Percentiles rank a stretch among this genome's conserved stretches.
Conservation (phyloP, 2,888 invertebrate species). For the Girardia tigrina region DNA sequence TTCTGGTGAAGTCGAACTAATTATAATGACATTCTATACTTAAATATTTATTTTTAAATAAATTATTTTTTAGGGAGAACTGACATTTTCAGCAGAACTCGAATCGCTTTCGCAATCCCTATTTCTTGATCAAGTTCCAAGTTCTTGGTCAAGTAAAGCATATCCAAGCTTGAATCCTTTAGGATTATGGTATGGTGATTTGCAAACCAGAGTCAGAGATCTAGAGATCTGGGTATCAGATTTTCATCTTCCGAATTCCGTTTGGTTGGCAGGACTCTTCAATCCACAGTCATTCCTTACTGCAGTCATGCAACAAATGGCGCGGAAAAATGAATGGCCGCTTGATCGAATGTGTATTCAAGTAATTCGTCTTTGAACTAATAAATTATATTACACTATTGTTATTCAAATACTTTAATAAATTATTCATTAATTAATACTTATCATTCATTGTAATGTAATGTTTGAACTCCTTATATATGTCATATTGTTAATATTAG, state of each 20-base stretch:
- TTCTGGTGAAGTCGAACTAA: no score
- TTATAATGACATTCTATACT: no score
- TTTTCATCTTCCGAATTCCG: slow-evolving; percentile 35
- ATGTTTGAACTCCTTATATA: no score
- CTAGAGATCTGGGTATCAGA: slow-evolving; percentile 36
- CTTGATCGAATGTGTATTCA: slow-evolving; percentile 37
- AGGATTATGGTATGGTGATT: slow-evolving; percentile 36
- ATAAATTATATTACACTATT: no score
- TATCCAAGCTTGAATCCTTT: slow-evolving; percentile 53
- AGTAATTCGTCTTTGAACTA: no score
- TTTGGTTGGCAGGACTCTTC: slow-evolving; percentile 37
- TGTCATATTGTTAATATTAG: no score
- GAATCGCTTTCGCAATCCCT: slow-evolving; percentile 79
- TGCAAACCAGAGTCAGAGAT: slow-evolving; percentile 34
- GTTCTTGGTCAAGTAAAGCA: slow-evolving; percentile 70
- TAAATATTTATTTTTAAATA: no score
- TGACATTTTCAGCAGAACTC: slow-evolving; percentile 89
- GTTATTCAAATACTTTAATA: no score
- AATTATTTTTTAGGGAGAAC: slow-evolving; percentile 83
- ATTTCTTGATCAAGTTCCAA: slow-evolving; percentile 73
- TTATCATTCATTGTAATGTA: no score
- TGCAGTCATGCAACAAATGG: slow-evolving; percentile 37
- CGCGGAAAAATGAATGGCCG: slow-evolving; percentile 38
- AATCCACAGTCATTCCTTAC: slow-evolving; percentile 38
- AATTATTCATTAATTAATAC: no score